Conservation (phyloP, 2,888 invertebrate genomes). For the Caenorhabditis virilis region DNA sequence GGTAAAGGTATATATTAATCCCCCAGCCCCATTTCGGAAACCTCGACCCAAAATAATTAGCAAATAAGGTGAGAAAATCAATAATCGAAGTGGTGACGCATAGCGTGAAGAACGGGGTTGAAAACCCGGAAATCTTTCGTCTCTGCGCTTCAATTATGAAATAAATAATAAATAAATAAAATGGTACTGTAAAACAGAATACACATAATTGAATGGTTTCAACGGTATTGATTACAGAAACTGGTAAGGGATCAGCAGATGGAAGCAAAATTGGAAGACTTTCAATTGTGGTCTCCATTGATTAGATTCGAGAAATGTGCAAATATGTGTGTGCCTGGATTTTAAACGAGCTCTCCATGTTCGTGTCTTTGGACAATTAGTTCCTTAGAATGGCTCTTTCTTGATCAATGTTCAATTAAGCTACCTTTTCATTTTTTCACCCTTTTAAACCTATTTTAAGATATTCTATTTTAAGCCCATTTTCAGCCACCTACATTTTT, state of each 20-base stretch:
- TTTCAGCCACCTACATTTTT: too few relatives aligned
- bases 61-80: constrained; percentile 26
- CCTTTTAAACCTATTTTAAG: too few relatives aligned
- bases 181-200: constrained; percentile 27
- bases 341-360: too few relatives aligned
- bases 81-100: constrained; percentile 22
- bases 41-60: constrained; percentile 30
- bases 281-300: too few relatives aligned
- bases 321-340: too few relatives aligned
- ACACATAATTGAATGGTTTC: constrained; percentile 22
- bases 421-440: too few relatives aligned
- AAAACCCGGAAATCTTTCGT: constrained; percentile 15
- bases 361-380: too few relatives aligned
- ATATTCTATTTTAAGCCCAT: too few relatives aligned
- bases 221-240: constrained; percentile 8
- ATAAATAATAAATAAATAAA: constrained; percentile 21
- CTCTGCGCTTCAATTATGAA: constrained; percentile 17
- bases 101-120: constrained; percentile 26
- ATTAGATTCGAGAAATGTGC: too few relatives aligned
- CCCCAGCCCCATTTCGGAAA: constrained; percentile 31
- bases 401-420: too few relatives aligned
- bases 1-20: constrained; percentile 16
- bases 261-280: not conserved
- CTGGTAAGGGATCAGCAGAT: not conserved
- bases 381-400: too few relatives aligned